Percentiles rank a stretch among this genome's conserved stretches.
These are phyloP conservation scores for Pseudococcus jackbeardsleyi DNA, from an alignment of 2,888 invertebrate genomes.

Conservation along the genomic window DNA sequence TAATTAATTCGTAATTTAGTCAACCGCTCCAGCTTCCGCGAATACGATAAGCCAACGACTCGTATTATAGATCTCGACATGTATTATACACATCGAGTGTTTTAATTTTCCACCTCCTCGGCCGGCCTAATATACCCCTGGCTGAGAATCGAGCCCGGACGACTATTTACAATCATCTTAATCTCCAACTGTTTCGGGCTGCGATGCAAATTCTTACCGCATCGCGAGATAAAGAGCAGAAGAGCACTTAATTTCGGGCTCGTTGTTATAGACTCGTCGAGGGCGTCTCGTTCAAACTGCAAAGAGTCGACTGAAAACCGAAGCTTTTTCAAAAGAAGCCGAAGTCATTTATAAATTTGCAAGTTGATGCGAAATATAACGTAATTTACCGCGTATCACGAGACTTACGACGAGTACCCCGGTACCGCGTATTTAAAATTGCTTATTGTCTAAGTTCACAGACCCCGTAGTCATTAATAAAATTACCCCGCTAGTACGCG, in stretches of 20 bases:
- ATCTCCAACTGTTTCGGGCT: slow-evolving; percentile 30
- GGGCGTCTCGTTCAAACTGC: slow-evolving; percentile 3
- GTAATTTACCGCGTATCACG: background rate
- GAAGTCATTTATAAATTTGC: slow-evolving; percentile 27
- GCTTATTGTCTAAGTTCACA: slow-evolving; percentile 28
- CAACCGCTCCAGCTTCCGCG: background rate
- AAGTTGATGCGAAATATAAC: slow-evolving; percentile 19
- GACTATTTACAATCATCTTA: slow-evolving; percentile 34
- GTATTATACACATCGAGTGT: background rate
- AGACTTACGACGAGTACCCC: background rate
- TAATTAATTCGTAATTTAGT: slow-evolving; percentile 31
- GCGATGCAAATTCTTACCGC: slow-evolving; percentile 25
- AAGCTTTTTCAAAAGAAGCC: slow-evolving; percentile 34
- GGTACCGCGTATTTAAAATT: background rate
- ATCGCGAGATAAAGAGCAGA: background rate
- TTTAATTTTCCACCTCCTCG: background rate
- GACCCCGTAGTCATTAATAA: slow-evolving; percentile 15
- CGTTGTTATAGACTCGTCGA: background rate
- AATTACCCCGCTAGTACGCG: background rate
- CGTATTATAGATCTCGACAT: background rate
- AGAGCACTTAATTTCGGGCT: slow-evolving; percentile 37
- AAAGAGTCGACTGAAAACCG: background rate
- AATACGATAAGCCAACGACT: background rate
- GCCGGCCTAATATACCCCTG: background rate
- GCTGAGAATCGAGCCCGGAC: background rate